Conservation (phyloP, 2,797 vertebrate species). For the Malacoctenus gilli region DNA sequence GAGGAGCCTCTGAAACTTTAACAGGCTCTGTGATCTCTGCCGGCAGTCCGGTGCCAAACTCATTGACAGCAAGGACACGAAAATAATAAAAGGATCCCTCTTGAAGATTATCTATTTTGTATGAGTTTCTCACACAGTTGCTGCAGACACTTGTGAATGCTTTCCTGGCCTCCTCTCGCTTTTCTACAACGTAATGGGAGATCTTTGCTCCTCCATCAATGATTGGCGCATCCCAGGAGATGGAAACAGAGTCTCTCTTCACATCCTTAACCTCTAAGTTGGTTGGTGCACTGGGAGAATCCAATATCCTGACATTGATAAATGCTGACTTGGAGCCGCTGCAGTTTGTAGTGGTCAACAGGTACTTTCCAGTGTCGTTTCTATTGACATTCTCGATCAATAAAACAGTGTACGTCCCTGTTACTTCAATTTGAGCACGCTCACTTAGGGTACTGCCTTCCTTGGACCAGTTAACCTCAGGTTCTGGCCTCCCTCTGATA, state of each 20-base stretch:
- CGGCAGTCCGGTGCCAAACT: constrained; percentile 91
- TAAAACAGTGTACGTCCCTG: constrained; percentile 90
- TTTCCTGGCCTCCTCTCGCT: constrained; percentile 93
- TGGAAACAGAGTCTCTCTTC: constrained; percentile 88
- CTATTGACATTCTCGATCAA: constrained; percentile 95
- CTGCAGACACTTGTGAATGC: constrained; percentile 92
- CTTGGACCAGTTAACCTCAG: constrained; percentile 96
- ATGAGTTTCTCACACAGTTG: constrained; percentile 92
- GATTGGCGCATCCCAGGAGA: constrained; percentile 94
- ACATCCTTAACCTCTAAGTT: constrained; percentile 91
- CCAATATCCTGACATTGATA: constrained; percentile 93
- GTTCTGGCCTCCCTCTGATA: constrained; percentile 94
- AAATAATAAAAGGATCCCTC: constrained; percentile 95
- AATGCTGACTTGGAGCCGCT: constrained; percentile 94
- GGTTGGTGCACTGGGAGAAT: constrained; percentile 92
- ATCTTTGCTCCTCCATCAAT: constrained; percentile 97
- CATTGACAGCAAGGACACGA: constrained; percentile 94
- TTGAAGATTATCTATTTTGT: constrained; percentile 89
- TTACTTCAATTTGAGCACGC: constrained; percentile 90
- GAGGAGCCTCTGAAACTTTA: constrained; percentile 91
- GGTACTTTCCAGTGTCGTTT: constrained; percentile 95
- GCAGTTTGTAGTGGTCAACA: constrained; percentile 90
- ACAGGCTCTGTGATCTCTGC: constrained; percentile 88
- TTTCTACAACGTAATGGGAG: constrained; percentile 95
- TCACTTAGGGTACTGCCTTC: constrained; percentile 88